Percentiles rank a stretch among this genome's conserved stretches.
Conservation (phyloP, 2,113 vertebrate genomes). For the Daphoenositta chrysoptera region DNA sequence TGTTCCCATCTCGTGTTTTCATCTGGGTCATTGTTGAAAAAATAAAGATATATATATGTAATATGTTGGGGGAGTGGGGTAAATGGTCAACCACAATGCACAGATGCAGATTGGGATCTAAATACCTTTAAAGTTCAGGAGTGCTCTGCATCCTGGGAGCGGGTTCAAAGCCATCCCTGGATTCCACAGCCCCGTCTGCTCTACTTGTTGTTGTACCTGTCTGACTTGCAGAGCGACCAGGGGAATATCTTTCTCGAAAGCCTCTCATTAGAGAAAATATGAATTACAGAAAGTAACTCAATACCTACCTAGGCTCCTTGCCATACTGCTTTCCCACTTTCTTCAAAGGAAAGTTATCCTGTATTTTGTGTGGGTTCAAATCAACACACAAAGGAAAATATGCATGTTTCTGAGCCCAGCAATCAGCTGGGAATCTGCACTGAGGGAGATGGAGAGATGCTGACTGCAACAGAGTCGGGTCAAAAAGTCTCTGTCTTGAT, state of each 20-base stretch:
- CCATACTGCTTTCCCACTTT: conserved; percentile 39
- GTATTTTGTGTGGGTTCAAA: conserved; percentile 40
- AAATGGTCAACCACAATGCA: conserved; percentile 40
- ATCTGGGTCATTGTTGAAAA: neutral
- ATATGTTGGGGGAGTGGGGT: neutral
- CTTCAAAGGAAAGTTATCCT: conserved; percentile 41
- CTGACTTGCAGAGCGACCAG: neutral
- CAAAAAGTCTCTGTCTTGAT: neutral
- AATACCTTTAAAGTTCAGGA: conserved; percentile 40
- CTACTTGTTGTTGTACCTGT: neutral
- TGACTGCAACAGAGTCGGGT: neutral
- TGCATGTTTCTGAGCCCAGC: neutral
- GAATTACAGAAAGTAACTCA: conserved; percentile 39
- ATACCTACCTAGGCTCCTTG: neutral
- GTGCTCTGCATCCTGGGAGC: neutral
- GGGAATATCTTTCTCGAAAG: neutral
- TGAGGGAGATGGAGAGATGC: neutral
- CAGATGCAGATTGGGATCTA: neutral
- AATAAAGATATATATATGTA: neutral
- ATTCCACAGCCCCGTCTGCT: neutral
- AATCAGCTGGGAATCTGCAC: neutral
- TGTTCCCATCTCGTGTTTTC: neutral
- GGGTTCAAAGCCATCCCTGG: conserved; percentile 11
- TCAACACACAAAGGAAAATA: conserved; percentile 18
- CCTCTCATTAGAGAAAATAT: conserved; percentile 29